These are phyloP conservation scores for Neelides sp. DNA, from an alignment of 1,140 invertebrate species.

Conservation along the genomic window DNA sequence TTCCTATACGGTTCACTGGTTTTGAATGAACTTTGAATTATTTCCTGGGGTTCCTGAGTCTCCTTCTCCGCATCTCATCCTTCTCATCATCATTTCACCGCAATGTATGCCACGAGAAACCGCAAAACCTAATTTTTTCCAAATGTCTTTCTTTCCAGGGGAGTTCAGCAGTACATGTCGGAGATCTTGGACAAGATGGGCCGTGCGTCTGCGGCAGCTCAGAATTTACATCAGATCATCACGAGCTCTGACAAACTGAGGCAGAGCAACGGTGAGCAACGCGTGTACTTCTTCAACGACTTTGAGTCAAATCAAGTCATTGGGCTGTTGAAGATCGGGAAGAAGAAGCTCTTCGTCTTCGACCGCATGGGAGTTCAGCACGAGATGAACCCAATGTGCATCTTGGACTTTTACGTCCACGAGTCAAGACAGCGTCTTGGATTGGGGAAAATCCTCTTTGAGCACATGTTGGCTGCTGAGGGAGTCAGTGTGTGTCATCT, in stretches of 20 bases:
- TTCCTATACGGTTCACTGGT: no score
- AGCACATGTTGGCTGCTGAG: conserved; percentile 57
- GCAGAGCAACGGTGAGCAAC: conserved; percentile 16
- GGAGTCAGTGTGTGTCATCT: conserved; percentile 54
- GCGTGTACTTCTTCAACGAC: conserved; percentile 26
- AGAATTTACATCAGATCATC: conserved; percentile 24
- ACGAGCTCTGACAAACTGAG: conserved; percentile 25
- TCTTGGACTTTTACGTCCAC: conserved; percentile 78
- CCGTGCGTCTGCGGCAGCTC: conserved; percentile 23
- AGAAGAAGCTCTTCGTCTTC: conserved; percentile 70
- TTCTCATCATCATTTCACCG: no score
- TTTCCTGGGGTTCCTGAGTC: no score
- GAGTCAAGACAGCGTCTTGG: conserved; percentile 57
- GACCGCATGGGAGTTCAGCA: conserved; percentile 53
- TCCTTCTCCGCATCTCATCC: no score
- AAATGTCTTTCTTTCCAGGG: not conserved
- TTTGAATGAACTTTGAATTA: no score
- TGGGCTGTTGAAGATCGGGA: conserved; percentile 69
- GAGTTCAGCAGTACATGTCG: conserved; percentile 12
- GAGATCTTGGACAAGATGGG: conserved; percentile 30
- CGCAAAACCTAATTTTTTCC: no score
- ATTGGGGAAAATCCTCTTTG: conserved; percentile 59
- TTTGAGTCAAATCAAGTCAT: conserved; percentile 40
- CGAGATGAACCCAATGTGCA: conserved; percentile 60
- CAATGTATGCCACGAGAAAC: no score